These are phyloP conservation scores for Caerostris extrusa DNA, from an alignment of 1,140 invertebrate species.

Conservation along the genomic window DNA sequence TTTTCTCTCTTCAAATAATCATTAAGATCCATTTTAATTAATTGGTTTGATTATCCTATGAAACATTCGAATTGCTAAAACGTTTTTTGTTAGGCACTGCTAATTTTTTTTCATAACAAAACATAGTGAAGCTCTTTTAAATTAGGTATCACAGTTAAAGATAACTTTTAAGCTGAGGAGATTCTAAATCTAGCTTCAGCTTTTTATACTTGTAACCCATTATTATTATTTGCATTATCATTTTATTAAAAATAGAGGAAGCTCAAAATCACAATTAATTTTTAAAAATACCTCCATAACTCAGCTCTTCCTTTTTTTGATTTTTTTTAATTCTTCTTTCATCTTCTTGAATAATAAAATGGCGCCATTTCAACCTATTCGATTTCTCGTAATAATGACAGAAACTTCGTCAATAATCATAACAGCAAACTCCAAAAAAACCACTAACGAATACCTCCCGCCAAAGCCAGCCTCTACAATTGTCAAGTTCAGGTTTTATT, in stretches of 20 bases:
- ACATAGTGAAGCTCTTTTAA: neutral
- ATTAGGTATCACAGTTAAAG: neutral
- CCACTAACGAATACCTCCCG: constrained; percentile 11
- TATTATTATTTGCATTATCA: too few species aligned
- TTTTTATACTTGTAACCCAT: too few species aligned
- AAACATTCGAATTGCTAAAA: neutral
- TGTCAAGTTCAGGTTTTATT: constrained; percentile 42
- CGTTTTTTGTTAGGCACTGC: neutral
- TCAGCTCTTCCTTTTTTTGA: neutral
- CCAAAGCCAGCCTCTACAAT: constrained; percentile 21
- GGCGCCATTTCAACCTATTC: neutral
- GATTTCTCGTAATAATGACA: constrained; percentile 16
- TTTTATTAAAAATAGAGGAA: neutral
- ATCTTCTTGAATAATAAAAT: constrained; percentile 56
- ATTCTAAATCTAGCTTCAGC: neutral
- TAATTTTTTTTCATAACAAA: neutral
- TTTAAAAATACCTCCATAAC: constrained; percentile 17
- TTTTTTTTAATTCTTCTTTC: neutral
- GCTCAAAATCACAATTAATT: neutral
- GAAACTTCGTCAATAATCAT: constrained; percentile 61
- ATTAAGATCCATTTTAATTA: neutral
- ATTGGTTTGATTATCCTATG: neutral
- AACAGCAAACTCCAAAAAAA: neutral
- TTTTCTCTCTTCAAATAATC: too few species aligned
- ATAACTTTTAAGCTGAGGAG: neutral